Conservation (phyloP, 1,140 invertebrate species). For the Melitaea cinxia region DNA sequence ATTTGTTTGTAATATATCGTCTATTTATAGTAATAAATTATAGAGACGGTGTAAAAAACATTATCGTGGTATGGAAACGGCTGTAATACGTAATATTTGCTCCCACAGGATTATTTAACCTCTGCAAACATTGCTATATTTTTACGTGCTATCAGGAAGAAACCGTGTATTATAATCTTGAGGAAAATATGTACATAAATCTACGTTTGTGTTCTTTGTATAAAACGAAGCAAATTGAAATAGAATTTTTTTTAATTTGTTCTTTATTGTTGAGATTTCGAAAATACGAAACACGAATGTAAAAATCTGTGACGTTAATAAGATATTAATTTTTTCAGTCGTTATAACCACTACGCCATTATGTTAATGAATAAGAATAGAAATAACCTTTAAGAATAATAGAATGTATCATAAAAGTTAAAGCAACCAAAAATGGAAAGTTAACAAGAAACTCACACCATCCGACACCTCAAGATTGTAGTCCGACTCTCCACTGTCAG, state of each 20-base stretch:
- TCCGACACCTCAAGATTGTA: slow-evolving; percentile 6
- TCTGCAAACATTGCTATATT: slow-evolving; percentile 5
- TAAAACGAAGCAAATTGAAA: background rate
- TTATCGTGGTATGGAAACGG: background rate
- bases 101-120: slow-evolving; percentile 3
- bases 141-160: background rate
- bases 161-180: background rate
- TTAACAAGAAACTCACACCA: background rate
- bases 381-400: too few relatives aligned
- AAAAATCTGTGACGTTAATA: too few relatives aligned
- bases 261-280: too few relatives aligned
- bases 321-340: too few relatives aligned
- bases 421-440: background rate
- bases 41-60: background rate
- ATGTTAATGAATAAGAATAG: too few relatives aligned
- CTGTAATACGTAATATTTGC: slow-evolving; percentile 7
- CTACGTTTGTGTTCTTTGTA: background rate
- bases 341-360: too few relatives aligned
- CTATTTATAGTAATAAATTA: background rate
- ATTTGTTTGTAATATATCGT: background rate
- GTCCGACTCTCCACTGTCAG: slow-evolving; percentile 18
- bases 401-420: too few relatives aligned
- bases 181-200: background rate
- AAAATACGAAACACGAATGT: too few relatives aligned
- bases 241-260: too few relatives aligned